A percentile compares a stretch with the other conserved stretches of the same genome.
These are phyloP conservation scores for Heteronetta atricapilla DNA, from an alignment of 2,113 vertebrate genomes.

Conservation along the genomic window DNA sequence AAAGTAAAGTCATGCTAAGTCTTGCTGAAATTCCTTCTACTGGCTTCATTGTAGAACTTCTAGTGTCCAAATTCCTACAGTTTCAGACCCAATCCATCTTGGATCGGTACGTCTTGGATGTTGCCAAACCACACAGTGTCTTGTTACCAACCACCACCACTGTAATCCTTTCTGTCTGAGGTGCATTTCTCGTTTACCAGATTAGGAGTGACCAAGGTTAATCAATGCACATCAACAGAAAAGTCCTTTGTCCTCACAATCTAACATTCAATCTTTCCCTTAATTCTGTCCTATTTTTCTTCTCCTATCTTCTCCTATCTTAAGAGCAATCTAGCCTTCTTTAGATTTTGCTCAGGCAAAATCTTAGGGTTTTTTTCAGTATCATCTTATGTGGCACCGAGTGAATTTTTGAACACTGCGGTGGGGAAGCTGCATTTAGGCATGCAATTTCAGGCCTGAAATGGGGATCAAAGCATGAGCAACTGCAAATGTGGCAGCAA, in stretches of 20 bases:
- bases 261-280: background rate
- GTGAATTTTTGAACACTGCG: background rate
- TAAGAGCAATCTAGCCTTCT: background rate
- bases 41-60: background rate
- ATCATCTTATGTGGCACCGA: background rate
- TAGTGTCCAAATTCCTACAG: background rate
- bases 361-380: background rate
- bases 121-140: background rate
- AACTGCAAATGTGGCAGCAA: background rate
- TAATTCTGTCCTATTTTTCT: background rate
- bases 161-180: background rate
- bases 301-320: background rate
- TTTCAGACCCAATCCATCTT: background rate
- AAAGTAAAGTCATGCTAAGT: background rate
- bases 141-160: background rate
- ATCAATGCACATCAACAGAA: background rate
- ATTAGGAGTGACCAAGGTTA: background rate
- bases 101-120: background rate
- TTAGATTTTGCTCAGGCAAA: background rate
- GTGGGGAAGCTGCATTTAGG: background rate
- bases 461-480: background rate
- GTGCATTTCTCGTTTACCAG: background rate
- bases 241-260: background rate
- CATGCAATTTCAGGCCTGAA: background rate
- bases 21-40: background rate